Evolutionary conservation across 2,113 vertebrate species (phyloP).

Genomic region (Dasyornis broadbenti): DNA sequence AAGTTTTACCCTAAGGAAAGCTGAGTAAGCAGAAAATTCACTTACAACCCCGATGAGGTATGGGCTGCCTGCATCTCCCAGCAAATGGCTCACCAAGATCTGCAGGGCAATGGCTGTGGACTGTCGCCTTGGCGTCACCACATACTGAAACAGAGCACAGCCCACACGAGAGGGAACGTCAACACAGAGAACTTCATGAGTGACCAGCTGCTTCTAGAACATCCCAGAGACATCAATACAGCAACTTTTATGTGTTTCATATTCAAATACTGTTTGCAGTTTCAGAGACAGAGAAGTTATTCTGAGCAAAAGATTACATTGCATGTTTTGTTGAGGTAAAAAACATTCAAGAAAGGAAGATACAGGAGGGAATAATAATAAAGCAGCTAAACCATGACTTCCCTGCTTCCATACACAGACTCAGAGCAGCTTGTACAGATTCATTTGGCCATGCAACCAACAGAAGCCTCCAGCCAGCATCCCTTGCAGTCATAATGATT

Average conservation of each 20-base stretch:
- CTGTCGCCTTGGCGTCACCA: conserved; percentile 77
- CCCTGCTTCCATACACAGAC: background rate
- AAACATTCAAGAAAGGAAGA: background rate
- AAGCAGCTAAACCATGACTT: background rate
- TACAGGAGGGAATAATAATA: background rate
- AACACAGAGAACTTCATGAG: background rate
- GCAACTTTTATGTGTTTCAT: background rate
- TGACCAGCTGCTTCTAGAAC: background rate
- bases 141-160: conserved; percentile 71
- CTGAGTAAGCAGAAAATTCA: background rate
- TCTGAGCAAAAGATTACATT: background rate
- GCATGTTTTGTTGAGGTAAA: background rate
- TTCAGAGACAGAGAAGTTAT: background rate
- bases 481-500: background rate
- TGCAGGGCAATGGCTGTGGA: conserved; percentile 83
- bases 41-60: conserved; percentile 81
- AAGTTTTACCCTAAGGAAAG: background rate
- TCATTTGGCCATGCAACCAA: background rate
- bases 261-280: background rate
- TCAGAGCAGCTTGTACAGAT: background rate
- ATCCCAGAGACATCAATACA: rapidly evolving
- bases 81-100: conserved; percentile 78
- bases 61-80: conserved; percentile 84
- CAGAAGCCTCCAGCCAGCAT: background rate
- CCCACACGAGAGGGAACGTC: background rate